Evolutionary conservation across 2,888 invertebrate species (phyloP), one percentile per base, ranked within the genome.

Genomic region (Synergus itoensis): DNA sequence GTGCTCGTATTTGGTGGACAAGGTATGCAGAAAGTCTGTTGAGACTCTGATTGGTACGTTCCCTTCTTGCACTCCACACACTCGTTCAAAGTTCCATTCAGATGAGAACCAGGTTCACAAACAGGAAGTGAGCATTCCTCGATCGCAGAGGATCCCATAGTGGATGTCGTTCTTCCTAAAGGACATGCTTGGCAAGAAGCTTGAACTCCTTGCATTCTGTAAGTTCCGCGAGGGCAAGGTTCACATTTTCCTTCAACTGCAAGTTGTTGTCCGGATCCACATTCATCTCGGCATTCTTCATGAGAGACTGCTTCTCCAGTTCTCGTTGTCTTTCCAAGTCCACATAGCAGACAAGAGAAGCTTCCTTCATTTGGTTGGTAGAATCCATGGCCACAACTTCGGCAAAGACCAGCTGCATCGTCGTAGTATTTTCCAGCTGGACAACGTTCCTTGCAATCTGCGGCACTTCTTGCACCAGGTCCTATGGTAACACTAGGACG

Each of bases 351-450:
- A 89, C 98, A 98, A 1, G 96, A 94, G 93, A 98, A 98, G 75
- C 98, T 96, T 1, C 98, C 98, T 92, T 98, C 98, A 57, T 95
- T 95, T 0, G 98, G 95, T 91, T 98, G 99, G 92, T 96, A 99
- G 90, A 97, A 98, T 1, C 99, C 99, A 89, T 98, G 97, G 0
- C 99, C 98, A 91, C 99, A 99, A 85, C 97, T 96, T 77, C 97
- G 94, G 89, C 99, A 99, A 1, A 98, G 94, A 63, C 98, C 98
- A 0, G 96, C 96, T 64, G 96, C 95, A 60, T 97, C 96, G 89
- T 98, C 98, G 92, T 97, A 98, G 93, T 96, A 99, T 93, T 98
- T 98, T 81, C 99, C 99, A 81, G 98, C 96, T 5, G 98, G 97
- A 90, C 99, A 99, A 83, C 97, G 95, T 93, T 98, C 98, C 94